Conservation (phyloP, 2,888 invertebrate genomes). For the Agapostemon virescens region DNA sequence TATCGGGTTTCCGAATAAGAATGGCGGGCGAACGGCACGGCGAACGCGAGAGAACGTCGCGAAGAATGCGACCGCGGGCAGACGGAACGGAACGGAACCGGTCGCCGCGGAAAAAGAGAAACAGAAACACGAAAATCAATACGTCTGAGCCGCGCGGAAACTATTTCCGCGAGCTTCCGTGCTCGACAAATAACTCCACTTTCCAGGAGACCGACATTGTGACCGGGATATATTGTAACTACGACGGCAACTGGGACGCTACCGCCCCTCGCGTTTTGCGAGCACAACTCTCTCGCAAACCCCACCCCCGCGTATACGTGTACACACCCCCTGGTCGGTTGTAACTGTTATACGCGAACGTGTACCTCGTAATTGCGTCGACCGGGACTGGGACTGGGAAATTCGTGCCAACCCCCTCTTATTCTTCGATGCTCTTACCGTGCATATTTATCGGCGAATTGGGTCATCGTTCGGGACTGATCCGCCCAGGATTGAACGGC, state of each 20-base stretch:
- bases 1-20: conserved; percentile 20
- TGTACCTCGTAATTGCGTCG: conserved; percentile 12
- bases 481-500: not conserved
- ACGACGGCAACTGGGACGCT: conserved; percentile 51
- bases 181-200: conserved; percentile 63
- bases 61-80: conserved; percentile 27
- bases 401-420: conserved; percentile 6
- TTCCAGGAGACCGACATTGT: conserved; percentile 52
- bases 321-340: not conserved
- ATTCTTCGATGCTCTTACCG: not conserved
- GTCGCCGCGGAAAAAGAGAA: conserved; percentile 24
- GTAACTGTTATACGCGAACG: conserved; percentile 27
- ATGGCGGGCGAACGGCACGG: conserved; percentile 32
- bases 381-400: conserved; percentile 9
- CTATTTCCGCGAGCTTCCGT: conserved; percentile 56
- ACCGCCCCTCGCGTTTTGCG: conserved; percentile 20
- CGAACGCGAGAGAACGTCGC: conserved; percentile 13
- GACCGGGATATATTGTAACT: conserved; percentile 55
- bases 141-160: conserved; percentile 48
- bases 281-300: conserved; percentile 2
- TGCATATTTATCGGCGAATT: conserved; percentile 9
- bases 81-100: not conserved
- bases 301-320: not conserved
- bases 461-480: conserved; percentile 3
- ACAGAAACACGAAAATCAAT: conserved; percentile 52